phyloP scores from a whole-genome alignment of 2,888 invertebrate genomes.

The Teinopalpus imperialis region DNA sequence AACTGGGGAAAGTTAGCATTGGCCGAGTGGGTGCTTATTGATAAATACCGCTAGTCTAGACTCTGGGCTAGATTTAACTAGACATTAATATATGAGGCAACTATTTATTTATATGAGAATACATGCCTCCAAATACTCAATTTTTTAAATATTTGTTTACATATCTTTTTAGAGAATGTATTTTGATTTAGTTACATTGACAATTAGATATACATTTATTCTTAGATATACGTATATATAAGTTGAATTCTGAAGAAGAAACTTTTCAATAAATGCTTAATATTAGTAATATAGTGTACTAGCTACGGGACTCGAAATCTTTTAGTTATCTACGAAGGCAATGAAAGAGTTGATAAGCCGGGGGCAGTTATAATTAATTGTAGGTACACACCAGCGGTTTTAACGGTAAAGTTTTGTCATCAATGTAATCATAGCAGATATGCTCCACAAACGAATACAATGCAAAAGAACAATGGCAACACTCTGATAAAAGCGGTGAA shows the following conservation, averaged over 20 bases:
- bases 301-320: no score
- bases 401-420: slow-evolving; percentile 40
- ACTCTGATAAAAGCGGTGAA: slow-evolving; percentile 63
- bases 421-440: slow-evolving; percentile 47
- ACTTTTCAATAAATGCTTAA: no score
- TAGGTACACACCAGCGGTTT: not conserved
- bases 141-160: no score
- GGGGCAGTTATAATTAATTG: not conserved
- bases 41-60: slow-evolving; percentile 40
- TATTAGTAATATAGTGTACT: no score
- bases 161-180: no score
- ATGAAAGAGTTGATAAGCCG: no score
- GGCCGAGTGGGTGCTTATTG: slow-evolving; percentile 49
- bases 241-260: no score
- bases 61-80: slow-evolving; percentile 21
- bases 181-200: no score
- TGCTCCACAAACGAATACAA: slow-evolving; percentile 61
- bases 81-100: not conserved
- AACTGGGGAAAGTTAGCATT: slow-evolving; percentile 67
- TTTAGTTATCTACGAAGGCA: no score
- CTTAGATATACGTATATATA: no score
- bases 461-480: slow-evolving; percentile 67
- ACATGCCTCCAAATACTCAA: no score
- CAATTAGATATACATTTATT: no score
- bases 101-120: not conserved